Evolutionary conservation across 1,140 invertebrate genomes (phyloP), one percentile per base, ranked within the genome.

Genomic region (Drosophila dunni): DNA sequence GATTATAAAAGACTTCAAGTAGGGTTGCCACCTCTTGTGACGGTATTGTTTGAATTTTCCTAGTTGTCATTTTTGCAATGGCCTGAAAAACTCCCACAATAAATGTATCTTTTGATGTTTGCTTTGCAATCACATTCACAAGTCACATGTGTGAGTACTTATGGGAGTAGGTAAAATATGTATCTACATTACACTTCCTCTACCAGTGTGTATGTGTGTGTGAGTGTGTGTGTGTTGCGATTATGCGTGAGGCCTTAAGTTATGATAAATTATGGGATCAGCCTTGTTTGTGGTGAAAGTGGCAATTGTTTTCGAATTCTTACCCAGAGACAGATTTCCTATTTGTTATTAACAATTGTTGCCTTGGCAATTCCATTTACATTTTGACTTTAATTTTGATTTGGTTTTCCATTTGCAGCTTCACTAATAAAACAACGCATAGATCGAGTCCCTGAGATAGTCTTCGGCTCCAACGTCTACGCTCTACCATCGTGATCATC

Each of bases 191-290:
- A 51, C 38, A 78, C 66, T 80, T 78, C 75, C 75, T 75, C 44
- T 46, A 77, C 69, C 79, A 48, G 54, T 24, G 38, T 7, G 40
- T 54, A 20, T 45, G 58, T 13, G 15, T 44, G 60, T 40, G 45
- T 10, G 45, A 48, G 15, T 40, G 58, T 15, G 46, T 50, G 46
- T 29, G 20, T 11, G 46, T 10, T 53, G 54, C 60, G 74, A 75
- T 66, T 73, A 53, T 51, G 78, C 73, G 69, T 66, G 67, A 65
- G 20, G 68, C 50, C 57, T 66, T 74, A 81, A 76, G 63, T 84
- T 89, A 80, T 89, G 75, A 89, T 89, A 84, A 90, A 75, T 84
- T 89, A 89, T 89, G 82, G 75, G 67, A 51, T 57, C 29, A 44
- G 48, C 60, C 54, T 11, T 33, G 17, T 11, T 11, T 33, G 17